Base-by-base conservation (phyloP, 2,113 vertebrate species). In the Anarrhichthys ocellatus region DNA sequence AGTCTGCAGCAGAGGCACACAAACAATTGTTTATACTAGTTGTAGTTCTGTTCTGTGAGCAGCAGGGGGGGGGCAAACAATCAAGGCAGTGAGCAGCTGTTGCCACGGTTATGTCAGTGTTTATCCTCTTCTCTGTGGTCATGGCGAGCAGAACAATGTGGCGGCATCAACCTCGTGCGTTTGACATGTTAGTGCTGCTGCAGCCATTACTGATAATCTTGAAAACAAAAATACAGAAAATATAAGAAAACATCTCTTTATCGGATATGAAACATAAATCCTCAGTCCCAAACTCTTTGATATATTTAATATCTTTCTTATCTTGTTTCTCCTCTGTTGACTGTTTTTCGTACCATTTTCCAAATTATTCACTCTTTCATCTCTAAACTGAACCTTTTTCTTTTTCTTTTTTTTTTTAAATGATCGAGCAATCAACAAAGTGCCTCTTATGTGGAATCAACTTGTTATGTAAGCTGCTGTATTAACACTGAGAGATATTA, bases 51-150 rank as follows among this genome's bases (percentile, higher is more conserved):
- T 1, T 4, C 9, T 73, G 1, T 24, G 63, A 59, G 29, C 94
- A 92, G 65, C 87, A 91, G 92, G 67, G 50, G 67, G 50, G 92
- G 91, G 22, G 44, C 83, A 88, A 10, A 52, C 61, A 15, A 6
- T 50, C 40, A 38, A n/a, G 46, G 74, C 34, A 71, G 20, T 67
- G 40, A 46, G 32, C 66, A n/a, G 10, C 18, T 2, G 78, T 84
- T 66, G 69, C 62, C 73, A 83, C 46, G 34, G 72, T 88, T 84
- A 85, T 86, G 34, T 92, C 91, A 74, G 73, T 42, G 79, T 88
- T 90, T 91, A 88, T 81, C 83, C 42, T 74, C 44, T 32, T 65
- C 32, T 70, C 65, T 78, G 90, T 93, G 91, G 85, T 92, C 80
- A 89, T 90, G 86, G 83, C 68, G 69, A 89, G 9, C 40, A 54